Percentiles rank a stretch among this genome's conserved stretches.
Evolutionary conservation across 2,797 vertebrate species (phyloP).

Genomic region (Capromys pilorides): DNA sequence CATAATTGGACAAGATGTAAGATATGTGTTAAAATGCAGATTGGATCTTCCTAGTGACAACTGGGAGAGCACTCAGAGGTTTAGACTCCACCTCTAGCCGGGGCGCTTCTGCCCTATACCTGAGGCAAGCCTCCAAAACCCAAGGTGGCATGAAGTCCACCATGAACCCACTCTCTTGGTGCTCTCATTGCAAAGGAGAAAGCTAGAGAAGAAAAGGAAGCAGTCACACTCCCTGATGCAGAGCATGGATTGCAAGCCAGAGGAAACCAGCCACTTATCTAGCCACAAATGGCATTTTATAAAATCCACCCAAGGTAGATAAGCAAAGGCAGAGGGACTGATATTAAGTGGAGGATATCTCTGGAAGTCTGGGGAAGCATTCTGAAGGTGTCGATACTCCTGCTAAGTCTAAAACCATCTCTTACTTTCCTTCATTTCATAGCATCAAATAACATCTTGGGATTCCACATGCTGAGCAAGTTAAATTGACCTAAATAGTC

Average conservation of each 20-base stretch:
- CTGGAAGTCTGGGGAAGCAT: neutral
- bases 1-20: conserved; percentile 68
- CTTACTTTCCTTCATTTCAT: conserved; percentile 18
- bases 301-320: neutral
- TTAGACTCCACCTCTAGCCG: neutral
- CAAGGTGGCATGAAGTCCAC: no score
- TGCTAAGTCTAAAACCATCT: neutral
- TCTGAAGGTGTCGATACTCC: neutral
- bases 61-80: conserved; percentile 1
- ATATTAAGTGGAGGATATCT: neutral
- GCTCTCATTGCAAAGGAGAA: neutral
- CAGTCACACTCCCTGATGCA: neutral
- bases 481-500: neutral
- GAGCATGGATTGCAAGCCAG: neutral
- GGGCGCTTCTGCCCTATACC: neutral
- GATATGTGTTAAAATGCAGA: conserved; percentile 60
- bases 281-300: neutral
- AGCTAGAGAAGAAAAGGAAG: neutral
- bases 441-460: neutral
- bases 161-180: neutral
- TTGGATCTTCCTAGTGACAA: conserved; percentile 64
- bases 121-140: neutral
- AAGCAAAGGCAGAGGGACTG: conserved; percentile 7
- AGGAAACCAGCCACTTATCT: neutral
- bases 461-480: neutral